These are phyloP conservation scores for Sebastes diaconus DNA, from an alignment of 2,797 vertebrate species.

Conservation along the genomic window DNA sequence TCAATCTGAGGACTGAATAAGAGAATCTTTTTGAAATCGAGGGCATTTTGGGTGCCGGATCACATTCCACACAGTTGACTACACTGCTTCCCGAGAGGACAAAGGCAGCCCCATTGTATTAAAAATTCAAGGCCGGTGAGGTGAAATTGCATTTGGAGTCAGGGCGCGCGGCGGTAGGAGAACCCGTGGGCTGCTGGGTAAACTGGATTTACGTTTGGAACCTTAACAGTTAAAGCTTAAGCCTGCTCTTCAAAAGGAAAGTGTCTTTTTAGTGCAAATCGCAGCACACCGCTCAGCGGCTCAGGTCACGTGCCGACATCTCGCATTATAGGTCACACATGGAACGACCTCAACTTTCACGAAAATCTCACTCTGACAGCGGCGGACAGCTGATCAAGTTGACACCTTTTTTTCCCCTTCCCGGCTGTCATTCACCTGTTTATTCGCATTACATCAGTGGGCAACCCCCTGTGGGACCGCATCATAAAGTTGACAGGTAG, in stretches of 20 bases:
- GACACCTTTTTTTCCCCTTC: constrained; percentile 6
- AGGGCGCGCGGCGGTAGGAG: constrained; percentile 17
- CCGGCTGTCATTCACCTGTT: constrained; percentile 59
- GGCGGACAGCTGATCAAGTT: constrained; percentile 43
- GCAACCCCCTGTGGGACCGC: constrained; percentile 39
- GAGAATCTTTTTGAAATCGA: constrained; percentile 57
- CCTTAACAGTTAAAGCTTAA: constrained; percentile 51
- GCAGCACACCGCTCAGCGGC: constrained; percentile 22
- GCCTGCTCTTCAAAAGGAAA: constrained; percentile 59
- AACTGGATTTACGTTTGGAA: constrained; percentile 52
- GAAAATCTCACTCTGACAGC: constrained; percentile 20
- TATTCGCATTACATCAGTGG: constrained; percentile 61
- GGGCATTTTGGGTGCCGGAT: constrained; percentile 55
- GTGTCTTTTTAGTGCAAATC: constrained; percentile 71
- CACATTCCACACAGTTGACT: constrained; percentile 67
- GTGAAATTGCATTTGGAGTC: constrained; percentile 72
- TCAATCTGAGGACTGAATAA: constrained; percentile 44
- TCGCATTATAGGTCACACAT: constrained; percentile 39
- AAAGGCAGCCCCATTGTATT: constrained; percentile 65
- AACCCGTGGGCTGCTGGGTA: constrained; percentile 35
- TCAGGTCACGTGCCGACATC: constrained; percentile 18
- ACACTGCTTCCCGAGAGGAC: constrained; percentile 54
- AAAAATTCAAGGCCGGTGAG: constrained; percentile 70
- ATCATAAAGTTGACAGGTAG: constrained; percentile 55
- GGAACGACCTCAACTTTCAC: constrained; percentile 47